Percentiles rank a stretch among this genome's conserved stretches.
These are phyloP conservation scores for Micrastur ruficollis DNA, from an alignment of 2,797 vertebrate genomes.

Conservation along the genomic window DNA sequence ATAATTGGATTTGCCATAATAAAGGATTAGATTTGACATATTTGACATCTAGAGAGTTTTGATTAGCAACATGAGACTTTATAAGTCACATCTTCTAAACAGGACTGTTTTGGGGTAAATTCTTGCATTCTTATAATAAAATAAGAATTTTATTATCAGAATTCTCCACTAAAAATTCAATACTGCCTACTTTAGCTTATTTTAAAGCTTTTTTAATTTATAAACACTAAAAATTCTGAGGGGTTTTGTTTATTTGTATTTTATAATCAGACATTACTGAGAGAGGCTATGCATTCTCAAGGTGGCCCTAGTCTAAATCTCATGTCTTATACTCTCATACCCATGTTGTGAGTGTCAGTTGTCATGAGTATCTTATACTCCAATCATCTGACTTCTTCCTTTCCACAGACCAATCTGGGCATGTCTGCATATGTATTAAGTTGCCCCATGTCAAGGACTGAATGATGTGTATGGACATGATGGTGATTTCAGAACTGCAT, in stretches of 20 bases:
- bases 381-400: neutral
- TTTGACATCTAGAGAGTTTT: neutral
- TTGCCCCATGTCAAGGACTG: neutral
- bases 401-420: neutral
- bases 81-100: neutral
- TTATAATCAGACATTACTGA: neutral
- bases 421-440: neutral
- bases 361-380: neutral
- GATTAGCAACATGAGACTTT: neutral
- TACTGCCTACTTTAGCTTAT: neutral
- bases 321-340: neutral
- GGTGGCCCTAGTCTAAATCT: neutral
- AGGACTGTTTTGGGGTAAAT: neutral
- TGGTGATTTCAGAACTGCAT: neutral
- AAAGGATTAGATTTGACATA: neutral
- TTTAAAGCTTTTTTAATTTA: neutral
- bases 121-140: neutral
- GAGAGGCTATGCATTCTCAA: neutral
- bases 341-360: neutral
- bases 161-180: neutral
- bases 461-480: accelerated
- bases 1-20: neutral
- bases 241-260: neutral
- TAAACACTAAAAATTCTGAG: neutral
- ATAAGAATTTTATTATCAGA: neutral